A percentile compares a stretch with the other conserved stretches of the same genome.
Conservation (phyloP, 2,797 vertebrate genomes). For the Clamator glandarius region DNA sequence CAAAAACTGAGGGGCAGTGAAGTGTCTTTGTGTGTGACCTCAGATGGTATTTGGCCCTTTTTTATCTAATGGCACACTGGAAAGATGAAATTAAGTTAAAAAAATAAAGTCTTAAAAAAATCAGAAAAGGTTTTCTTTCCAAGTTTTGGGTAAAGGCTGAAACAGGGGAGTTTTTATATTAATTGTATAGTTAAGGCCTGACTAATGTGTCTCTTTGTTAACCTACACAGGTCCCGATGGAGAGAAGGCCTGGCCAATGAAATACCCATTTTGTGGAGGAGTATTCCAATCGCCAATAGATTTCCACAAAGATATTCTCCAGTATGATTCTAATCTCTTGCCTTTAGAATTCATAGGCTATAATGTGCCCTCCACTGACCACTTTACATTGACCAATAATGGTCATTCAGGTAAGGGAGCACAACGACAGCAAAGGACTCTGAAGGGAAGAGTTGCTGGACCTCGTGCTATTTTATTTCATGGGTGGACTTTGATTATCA, state of each 20-base stretch:
- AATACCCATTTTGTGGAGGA: conserved; percentile 89
- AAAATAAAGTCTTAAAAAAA: not conserved
- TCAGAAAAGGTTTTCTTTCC: not conserved
- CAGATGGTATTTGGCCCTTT: not conserved
- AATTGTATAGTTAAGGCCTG: not conserved
- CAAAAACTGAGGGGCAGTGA: not conserved
- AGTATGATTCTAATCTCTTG: conserved; percentile 85
- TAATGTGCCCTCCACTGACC: conserved; percentile 78
- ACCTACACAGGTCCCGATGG: conserved; percentile 83
- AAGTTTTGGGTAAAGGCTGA: not conserved
- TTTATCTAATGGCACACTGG: not conserved
- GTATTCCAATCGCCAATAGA: conserved; percentile 92
- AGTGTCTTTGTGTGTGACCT: not conserved
- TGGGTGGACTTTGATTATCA: not conserved
- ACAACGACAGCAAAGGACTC: not conserved
- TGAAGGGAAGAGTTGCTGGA: not conserved
- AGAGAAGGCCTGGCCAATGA: conserved; percentile 85
- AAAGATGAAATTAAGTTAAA: not conserved
- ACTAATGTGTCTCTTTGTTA: not conserved
- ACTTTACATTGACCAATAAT: conserved; percentile 89
- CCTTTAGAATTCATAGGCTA: conserved; percentile 89
- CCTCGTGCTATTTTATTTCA: not conserved
- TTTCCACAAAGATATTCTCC: conserved; percentile 86
- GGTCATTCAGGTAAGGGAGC: conserved; percentile 90
- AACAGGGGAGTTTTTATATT: not conserved